Percentiles rank a stretch among this genome's conserved stretches.
phyloP scores from a whole-genome alignment of 2,797 vertebrate species.

The Acrossocheilus fasciatus region DNA sequence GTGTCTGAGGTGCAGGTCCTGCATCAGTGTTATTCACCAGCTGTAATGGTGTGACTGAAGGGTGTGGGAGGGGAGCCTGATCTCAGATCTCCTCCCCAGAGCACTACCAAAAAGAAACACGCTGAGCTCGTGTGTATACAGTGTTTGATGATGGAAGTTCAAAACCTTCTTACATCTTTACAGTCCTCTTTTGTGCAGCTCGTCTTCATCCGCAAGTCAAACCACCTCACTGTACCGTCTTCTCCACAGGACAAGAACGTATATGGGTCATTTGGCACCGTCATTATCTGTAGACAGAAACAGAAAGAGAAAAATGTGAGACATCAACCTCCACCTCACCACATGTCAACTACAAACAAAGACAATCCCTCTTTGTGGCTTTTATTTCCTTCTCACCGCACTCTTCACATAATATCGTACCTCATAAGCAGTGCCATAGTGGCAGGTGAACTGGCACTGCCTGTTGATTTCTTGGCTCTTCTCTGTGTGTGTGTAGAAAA shows the following conservation, averaged over 20 bases:
- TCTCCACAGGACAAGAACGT: constrained; percentile 98
- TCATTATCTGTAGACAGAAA: constrained; percentile 86
- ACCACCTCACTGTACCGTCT: constrained; percentile 97
- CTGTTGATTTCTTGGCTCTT: constrained; percentile 93
- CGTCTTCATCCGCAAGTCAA: constrained; percentile 95
- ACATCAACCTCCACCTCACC: background rate
- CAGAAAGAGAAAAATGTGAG: background rate
- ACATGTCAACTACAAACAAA: background rate
- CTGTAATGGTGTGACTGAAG: background rate
- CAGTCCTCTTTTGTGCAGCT: constrained; percentile 99
- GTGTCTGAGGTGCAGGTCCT: background rate
- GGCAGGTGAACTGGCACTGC: constrained; percentile 97
- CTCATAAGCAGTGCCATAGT: constrained; percentile 99
- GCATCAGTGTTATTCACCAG: constrained; percentile 3
- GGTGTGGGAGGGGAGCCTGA: constrained; percentile 11
- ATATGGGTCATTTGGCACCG: constrained; percentile 96
- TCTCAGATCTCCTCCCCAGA: constrained; percentile 22
- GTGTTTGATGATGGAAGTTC: background rate
- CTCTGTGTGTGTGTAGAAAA: constrained; percentile 96
- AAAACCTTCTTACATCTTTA: constrained; percentile 89
- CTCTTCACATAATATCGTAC: constrained; percentile 70
- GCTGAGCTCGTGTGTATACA: background rate
- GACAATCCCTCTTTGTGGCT: background rate
- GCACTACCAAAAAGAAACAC: constrained; percentile 2
- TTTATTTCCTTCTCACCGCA: background rate